Conservation (phyloP, 2,888 invertebrate species). For the Thymelicus sylvestris region DNA sequence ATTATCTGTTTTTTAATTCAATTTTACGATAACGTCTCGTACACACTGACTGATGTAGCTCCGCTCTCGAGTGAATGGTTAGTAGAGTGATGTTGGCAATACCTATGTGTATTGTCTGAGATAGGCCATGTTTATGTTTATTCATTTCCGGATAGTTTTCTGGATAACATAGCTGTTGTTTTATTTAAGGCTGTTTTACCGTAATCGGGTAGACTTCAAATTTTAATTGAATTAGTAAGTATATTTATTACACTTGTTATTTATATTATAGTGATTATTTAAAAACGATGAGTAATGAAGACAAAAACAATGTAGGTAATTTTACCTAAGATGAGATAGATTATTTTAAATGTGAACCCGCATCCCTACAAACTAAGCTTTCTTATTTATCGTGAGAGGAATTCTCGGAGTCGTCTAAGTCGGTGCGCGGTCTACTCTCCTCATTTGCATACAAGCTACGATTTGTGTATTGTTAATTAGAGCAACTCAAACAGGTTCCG, state of each 20-base stretch:
- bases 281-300: too few species aligned
- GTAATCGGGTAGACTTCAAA: too few species aligned
- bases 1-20: slow-evolving; percentile 82
- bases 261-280: too few species aligned
- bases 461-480: slow-evolving; percentile 85
- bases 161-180: too few species aligned
- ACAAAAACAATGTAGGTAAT: too few species aligned
- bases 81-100: slow-evolving; percentile 6
- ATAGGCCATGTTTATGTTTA: slow-evolving; percentile 7
- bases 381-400: slow-evolving; percentile 55
- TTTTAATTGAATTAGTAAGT: too few species aligned
- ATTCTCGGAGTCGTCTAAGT: slow-evolving; percentile 48
- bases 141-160: background rate
- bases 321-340: slow-evolving; percentile 26
- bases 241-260: too few species aligned
- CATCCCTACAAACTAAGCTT: slow-evolving; percentile 56
- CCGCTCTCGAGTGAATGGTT: background rate
- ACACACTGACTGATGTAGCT: slow-evolving; percentile 51
- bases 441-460: slow-evolving; percentile 84
- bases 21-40: slow-evolving; percentile 78
- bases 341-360: slow-evolving; percentile 33
- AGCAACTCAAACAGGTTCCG: slow-evolving; percentile 79
- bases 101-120: background rate
- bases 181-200: too few species aligned
- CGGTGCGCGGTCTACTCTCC: slow-evolving; percentile 52